Evolutionary conservation across 2,113 vertebrate species (phyloP), one percentile per base, ranked within the genome.

Genomic region (Hucho hucho): DNA sequence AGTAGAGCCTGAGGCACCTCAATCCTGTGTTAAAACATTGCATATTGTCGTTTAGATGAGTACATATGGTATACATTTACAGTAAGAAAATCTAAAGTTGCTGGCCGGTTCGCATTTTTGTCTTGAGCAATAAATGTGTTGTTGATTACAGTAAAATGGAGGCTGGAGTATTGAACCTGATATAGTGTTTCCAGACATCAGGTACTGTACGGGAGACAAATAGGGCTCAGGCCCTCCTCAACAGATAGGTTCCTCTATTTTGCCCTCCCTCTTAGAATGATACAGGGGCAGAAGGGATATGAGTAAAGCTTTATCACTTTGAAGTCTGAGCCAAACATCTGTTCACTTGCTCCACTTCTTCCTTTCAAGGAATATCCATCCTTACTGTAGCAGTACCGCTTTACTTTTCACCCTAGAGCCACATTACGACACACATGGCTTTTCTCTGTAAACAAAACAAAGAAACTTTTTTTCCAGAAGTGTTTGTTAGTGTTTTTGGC

Each of bases 171-270:
- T 83, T 85, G 79, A 86, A 84, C 76, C 75, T 79, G 84, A 90
- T 83, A 74, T 83, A 74, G 75, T 79, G 79, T 86, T 87, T 86
- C 85, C 87, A 91, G 87, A 89, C 90, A 83, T 77, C 73, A 82
- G 74, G 84, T 83, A 83, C 74, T 74, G 75, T 81, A 78, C 25
- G 69, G 73, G 69, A 81, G 76, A 86, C 76, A 81, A 75, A 82
- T n/a, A 75, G 37, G 70, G 69, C 63, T 83, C 47, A 75, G 77
- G 80, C 16, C 64, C 20, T 69, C n/a, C 11, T 20, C 37, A 46
- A 22, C 67, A 69, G 32, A 24, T 43, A 67, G 64, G 64, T 43
- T 20, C 29, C 47, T 71, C 47, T 58, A 16, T 58, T 26, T 53
- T 18, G 2, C 13, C 16, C 47, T 16, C 63, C 26, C 46, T 20